These are phyloP conservation scores for Linurgus olivaceus DNA, from an alignment of 2,797 vertebrate species.

Conservation along the genomic window DNA sequence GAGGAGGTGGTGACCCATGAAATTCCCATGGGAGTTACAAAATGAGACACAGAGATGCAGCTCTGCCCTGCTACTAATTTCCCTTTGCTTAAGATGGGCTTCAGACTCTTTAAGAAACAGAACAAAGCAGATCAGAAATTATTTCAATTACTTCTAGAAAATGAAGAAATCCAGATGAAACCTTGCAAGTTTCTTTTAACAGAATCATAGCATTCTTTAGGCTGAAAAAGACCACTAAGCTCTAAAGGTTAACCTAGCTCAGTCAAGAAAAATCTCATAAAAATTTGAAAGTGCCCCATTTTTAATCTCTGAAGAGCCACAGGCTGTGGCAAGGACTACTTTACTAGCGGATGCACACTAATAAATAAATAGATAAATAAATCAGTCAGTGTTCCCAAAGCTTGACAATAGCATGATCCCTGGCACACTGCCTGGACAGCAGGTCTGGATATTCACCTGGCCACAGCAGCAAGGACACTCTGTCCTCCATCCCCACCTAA, in stretches of 20 bases:
- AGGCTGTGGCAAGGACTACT: background rate
- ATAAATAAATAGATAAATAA: background rate
- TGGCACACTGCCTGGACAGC: rapidly evolving
- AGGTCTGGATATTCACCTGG: background rate
- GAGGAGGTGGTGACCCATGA: background rate
- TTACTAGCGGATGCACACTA: background rate
- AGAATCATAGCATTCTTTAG: background rate
- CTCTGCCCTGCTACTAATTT: background rate
- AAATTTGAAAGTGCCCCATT: background rate
- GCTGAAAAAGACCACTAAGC: background rate
- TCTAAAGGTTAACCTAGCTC: background rate
- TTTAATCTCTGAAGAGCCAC: background rate
- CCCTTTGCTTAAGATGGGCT: background rate
- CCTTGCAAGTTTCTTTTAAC: background rate
- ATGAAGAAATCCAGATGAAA: background rate
- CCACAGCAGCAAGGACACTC: background rate
- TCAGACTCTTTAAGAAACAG: background rate
- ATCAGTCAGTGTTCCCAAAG: background rate
- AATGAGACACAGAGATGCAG: background rate
- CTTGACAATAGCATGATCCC: background rate
- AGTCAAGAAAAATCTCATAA: background rate
- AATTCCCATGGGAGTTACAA: background rate
- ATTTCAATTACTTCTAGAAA: background rate
- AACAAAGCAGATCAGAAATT: background rate
- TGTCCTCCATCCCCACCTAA: background rate